Evolutionary conservation across 2,113 vertebrate species (phyloP).

Genomic region (Colaptes auratus): DNA sequence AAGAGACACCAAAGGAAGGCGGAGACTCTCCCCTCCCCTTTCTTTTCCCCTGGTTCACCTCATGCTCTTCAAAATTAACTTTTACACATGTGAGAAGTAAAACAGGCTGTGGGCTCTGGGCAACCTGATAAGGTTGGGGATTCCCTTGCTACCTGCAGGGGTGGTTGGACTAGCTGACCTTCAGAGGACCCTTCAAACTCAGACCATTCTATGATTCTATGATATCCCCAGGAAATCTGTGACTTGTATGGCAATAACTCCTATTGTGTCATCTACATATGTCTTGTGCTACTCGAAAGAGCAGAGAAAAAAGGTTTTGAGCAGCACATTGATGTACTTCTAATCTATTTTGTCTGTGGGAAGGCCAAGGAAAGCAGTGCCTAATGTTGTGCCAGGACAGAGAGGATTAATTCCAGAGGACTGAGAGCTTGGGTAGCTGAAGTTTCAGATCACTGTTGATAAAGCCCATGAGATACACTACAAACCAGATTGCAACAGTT

Average conservation of each 20-base stretch:
- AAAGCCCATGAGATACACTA: background rate
- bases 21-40: background rate
- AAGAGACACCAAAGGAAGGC: constrained; percentile 22
- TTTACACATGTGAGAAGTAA: background rate
- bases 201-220: no score
- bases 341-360: background rate
- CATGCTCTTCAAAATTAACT: background rate
- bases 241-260: background rate
- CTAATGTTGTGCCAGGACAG: background rate
- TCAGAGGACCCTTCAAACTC: no score
- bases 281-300: background rate
- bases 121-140: no score
- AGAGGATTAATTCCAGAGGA: background rate
- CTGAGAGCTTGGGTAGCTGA: background rate
- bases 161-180: no score
- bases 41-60: background rate
- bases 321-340: background rate
- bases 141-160: no score
- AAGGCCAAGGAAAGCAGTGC: background rate
- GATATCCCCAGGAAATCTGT: background rate
- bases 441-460: background rate
- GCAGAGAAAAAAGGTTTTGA: background rate
- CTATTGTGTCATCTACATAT: background rate
- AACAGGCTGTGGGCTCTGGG: background rate
- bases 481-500: background rate